Evolutionary conservation across 1,140 invertebrate species (phyloP), one percentile per base, ranked within the genome.

Genomic region (Patella vulgata): DNA sequence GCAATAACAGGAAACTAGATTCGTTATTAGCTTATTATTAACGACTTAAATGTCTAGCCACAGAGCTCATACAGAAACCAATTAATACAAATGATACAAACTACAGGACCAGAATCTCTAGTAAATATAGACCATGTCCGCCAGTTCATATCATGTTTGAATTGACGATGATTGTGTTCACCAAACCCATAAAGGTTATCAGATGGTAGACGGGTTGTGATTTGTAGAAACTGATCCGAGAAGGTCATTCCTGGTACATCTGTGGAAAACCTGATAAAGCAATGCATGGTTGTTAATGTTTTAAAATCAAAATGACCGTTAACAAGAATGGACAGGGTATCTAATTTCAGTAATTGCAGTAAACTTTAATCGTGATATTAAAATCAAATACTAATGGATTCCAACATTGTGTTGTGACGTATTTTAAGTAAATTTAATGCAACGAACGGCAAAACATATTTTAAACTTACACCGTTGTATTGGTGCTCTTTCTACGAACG

Each of bases 171-270:
- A 30, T 78, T 70, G 58, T 85, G 79, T 59, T 86, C 84, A 14
- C 84, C 84, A 58, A 85, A 84, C 6, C 84, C 84, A 63, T 84
- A 86, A 6, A 81, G 51, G 48, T 75, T 62, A 27, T 68, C 60
- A 3, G 81, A 78, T 17, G 79, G 73, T 14, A 85, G 60, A 9
- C 68, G 48, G 1, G 81, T 79, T 17, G 78, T 73, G 17, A 85
- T 68, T 70, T 85, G 82, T 44, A 85, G 75, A 48, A 84, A 85
- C 66, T 85, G 75, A 47, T 83, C 76, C 27, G 75, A 68, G 40
- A 82, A 75, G 2, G 75, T 47, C 11, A 83, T 86, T 14, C 90
- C 91, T 1, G 68, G 70, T 0, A 72, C 27, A 27, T 50, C 48
- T 2, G 66, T 71, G 59, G 75, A 57, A 23, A 77, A 71, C 1